Evolutionary conservation across 2,888 invertebrate species (phyloP).

Genomic region (Hydriomena furcata): DNA sequence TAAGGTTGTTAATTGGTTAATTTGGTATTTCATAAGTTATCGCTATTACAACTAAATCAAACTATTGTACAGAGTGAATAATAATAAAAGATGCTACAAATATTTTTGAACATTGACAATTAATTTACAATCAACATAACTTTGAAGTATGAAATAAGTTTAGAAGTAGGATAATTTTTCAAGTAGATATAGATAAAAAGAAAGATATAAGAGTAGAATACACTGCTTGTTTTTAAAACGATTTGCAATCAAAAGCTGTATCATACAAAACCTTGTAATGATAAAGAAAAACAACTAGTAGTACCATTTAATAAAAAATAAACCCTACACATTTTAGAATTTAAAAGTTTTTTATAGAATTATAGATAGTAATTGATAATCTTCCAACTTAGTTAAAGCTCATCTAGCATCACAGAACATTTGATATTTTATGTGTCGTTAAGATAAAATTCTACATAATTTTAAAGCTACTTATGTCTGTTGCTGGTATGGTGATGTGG

Average conservation of each 20-base stretch:
- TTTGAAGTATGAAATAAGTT: slow-evolving; percentile 1
- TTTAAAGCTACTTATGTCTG: slow-evolving; percentile 86
- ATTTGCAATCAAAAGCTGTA: slow-evolving; percentile 9
- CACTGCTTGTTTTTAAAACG: slow-evolving; percentile 20
- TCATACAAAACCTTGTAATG: slow-evolving; percentile 14
- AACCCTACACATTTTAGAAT: not conserved
- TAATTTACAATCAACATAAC: not conserved
- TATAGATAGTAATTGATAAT: not conserved
- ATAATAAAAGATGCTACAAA: not conserved
- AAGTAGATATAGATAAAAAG: slow-evolving; percentile 16
- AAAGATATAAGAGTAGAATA: not conserved
- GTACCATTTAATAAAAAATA: too few species aligned
- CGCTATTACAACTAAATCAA: slow-evolving; percentile 63
- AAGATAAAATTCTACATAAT: slow-evolving; percentile 45
- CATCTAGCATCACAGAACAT: slow-evolving; percentile 39
- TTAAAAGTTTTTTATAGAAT: not conserved
- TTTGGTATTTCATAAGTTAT: slow-evolving; percentile 33
- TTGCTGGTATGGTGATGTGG: slow-evolving; percentile 80
- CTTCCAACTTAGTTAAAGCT: slow-evolving; percentile 30
- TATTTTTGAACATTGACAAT: not conserved
- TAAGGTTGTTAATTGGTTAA: slow-evolving; percentile 54
- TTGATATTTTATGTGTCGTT: slow-evolving; percentile 31
- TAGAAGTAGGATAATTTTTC: slow-evolving; percentile 19
- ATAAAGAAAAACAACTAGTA: slow-evolving; percentile 8
- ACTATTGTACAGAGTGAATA: slow-evolving; percentile 41